Conservation (phyloP, 2,797 vertebrate genomes). For the Florisuga fusca region DNA sequence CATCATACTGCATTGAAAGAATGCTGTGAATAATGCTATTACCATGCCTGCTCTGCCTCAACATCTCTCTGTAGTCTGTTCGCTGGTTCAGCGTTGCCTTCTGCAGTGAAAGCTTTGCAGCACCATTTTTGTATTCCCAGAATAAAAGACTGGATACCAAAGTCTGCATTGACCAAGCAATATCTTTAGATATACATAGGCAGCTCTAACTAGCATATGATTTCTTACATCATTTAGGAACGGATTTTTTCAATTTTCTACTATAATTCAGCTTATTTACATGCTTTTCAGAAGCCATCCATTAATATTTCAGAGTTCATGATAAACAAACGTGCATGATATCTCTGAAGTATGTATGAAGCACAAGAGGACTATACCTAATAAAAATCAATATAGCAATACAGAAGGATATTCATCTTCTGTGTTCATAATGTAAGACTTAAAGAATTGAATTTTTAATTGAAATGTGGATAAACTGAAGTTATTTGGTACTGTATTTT, state of each 20-base stretch:
- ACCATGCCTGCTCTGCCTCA: neutral
- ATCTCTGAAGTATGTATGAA: neutral
- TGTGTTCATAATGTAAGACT: neutral
- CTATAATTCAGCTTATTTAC: neutral
- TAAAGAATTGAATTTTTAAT: neutral
- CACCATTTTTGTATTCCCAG: neutral
- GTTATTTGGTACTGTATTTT: neutral
- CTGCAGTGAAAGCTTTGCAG: neutral
- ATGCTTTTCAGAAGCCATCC: neutral
- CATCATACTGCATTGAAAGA: neutral
- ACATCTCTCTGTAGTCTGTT: neutral
- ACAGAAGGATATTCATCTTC: neutral
- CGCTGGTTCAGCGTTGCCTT: neutral
- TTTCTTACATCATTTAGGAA: neutral
- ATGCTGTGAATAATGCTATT: neutral
- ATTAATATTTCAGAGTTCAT: neutral
- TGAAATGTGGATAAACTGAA: neutral
- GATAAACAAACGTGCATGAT: neutral
- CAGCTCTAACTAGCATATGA: neutral
- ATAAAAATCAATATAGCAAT: neutral
- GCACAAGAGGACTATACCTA: neutral
- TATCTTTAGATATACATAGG: neutral
- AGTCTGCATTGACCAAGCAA: neutral
- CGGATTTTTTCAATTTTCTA: neutral
- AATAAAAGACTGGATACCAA: neutral